Evolutionary conservation across 2,113 vertebrate genomes (phyloP), one percentile per base, ranked within the genome.

Genomic region (Proteles cristata): DNA sequence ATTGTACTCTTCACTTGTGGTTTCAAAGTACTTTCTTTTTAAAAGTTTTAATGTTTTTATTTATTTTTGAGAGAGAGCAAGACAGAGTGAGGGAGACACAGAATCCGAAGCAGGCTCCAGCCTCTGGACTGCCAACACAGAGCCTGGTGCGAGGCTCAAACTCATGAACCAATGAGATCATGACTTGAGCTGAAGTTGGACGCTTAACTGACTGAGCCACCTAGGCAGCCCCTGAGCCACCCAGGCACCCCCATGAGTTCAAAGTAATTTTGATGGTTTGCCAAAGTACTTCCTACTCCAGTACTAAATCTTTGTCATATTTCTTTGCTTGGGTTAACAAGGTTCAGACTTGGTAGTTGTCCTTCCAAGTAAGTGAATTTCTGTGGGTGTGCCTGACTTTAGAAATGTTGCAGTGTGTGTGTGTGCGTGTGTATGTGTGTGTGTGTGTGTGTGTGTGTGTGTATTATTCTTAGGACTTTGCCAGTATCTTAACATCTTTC

Each of bases 301-400:
- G 28, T 5, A 83, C 33, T 82, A 50, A 98, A 95, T 45, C 66
- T 82, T 58, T 76, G 69, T 89, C 91, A 53, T 53, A 79, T 92
- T 96, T 98, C 58, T 63, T 86, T 94, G 28, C 94, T 87, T 97
- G 88, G 33, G 92, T 93, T 79, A 79, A 86, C 19, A 90, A 93
- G 5, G 0, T 92, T 85, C 50, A 96, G 87, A 2, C 53, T 16
- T 16, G 15, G 63, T 88, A 79, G 10, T 88, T 76, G 10, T 88
- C 84, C 84, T 97, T 96, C 94, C 35, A 91, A 85, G 65, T 69
- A 11, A 94, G 92, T 92, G 9, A 93, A 48, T 93, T 97, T 48
- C 4, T 63, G 26, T 85, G 39, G 61, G 26, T 87, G 35, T 88
- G 12, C 48, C 96, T 53, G 1, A 95, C 92, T 92, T 90, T 93